A percentile compares a stretch with the other conserved stretches of the same genome.
Evolutionary conservation across 1,140 invertebrate genomes (phyloP).

Genomic region (Paraescarpia echinospica): DNA sequence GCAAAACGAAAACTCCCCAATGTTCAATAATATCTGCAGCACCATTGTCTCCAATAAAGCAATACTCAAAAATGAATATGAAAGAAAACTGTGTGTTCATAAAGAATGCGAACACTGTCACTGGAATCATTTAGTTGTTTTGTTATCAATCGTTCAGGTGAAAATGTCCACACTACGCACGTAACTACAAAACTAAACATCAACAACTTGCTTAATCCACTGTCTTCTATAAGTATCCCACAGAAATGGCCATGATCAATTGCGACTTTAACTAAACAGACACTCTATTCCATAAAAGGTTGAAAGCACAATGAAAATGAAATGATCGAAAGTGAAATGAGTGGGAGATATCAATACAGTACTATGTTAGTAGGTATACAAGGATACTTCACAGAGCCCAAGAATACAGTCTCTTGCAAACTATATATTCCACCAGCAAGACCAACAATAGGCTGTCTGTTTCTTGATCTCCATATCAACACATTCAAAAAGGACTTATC

Average conservation of each 20-base stretch:
- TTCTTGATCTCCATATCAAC: not conserved
- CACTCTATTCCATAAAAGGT: not conserved
- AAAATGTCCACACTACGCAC: not conserved
- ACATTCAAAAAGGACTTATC: not conserved
- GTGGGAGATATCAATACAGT: not conserved
- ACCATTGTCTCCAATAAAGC: not conserved
- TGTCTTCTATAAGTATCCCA: not conserved
- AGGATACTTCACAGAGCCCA: not conserved
- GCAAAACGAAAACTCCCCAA: not conserved
- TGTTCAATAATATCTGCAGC: not conserved
- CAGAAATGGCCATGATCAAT: not conserved
- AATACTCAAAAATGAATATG: not conserved
- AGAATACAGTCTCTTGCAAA: not conserved
- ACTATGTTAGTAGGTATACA: not conserved
- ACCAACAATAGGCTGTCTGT: not conserved
- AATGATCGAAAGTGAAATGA: not conserved
- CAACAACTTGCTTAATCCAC: not conserved
- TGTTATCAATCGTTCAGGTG: not conserved
- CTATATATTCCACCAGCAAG: not conserved
- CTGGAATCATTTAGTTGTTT: not conserved
- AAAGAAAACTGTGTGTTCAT: not conserved
- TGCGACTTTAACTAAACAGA: not conserved
- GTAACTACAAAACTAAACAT: not conserved
- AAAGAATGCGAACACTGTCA: not conserved
- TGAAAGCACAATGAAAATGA: not conserved